These are phyloP conservation scores for Euwallacea similis DNA, from an alignment of 1,140 invertebrate genomes.

Conservation along the genomic window DNA sequence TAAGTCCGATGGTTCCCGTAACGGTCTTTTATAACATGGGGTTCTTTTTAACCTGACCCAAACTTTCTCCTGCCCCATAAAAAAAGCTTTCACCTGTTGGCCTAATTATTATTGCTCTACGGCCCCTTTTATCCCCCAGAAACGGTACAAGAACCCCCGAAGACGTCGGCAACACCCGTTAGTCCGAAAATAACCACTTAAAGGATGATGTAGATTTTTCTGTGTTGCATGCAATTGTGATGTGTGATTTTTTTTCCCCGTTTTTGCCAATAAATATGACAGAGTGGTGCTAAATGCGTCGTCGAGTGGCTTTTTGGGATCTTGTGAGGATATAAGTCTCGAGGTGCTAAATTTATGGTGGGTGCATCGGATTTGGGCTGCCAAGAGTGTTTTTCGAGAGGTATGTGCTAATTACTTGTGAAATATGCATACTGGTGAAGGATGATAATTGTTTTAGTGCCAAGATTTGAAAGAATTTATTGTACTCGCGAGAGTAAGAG, in stretches of 20 bases:
- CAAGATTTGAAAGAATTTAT: too few relatives aligned
- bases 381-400: too few relatives aligned
- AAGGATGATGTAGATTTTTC: neutral
- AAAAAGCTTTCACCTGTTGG: neutral
- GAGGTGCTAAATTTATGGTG: neutral
- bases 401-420: too few relatives aligned
- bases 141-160: too few relatives aligned
- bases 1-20: neutral
- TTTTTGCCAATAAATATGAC: constrained; percentile 18
- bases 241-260: neutral
- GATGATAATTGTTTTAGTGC: too few relatives aligned
- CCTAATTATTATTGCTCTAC: neutral
- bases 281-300: constrained; percentile 12
- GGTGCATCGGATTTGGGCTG: neutral
- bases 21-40: neutral
- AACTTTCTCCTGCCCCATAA: constrained; percentile 5
- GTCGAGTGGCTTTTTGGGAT: constrained; percentile 3
- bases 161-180: too few relatives aligned
- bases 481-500: too few relatives aligned
- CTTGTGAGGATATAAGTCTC: neutral
- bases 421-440: too few relatives aligned
- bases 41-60: neutral
- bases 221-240: neutral
- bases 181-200: too few relatives aligned
- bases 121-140: too few relatives aligned